Conservation (phyloP, 2,797 vertebrate genomes). For the Malurus leucopterus region DNA sequence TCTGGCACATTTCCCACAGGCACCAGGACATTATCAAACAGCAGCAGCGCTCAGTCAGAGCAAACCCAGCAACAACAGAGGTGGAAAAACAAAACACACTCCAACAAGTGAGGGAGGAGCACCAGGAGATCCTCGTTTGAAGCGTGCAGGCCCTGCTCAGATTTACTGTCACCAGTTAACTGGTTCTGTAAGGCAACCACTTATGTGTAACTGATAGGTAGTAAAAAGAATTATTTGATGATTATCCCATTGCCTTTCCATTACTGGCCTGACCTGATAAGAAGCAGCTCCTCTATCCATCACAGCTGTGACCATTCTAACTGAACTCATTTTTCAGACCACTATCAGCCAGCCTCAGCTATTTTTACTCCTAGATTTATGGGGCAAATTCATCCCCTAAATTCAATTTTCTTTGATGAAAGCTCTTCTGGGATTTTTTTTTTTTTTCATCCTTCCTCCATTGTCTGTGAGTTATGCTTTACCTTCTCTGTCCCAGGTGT, state of each 20-base stretch:
- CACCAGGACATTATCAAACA: not conserved
- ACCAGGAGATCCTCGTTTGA: not conserved
- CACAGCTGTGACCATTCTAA: constrained; percentile 37
- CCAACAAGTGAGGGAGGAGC: not conserved
- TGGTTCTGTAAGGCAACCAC: constrained; percentile 50
- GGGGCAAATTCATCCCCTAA: constrained; percentile 52
- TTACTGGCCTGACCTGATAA: constrained; percentile 63
- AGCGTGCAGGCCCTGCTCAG: not conserved
- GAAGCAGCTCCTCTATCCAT: constrained; percentile 54
- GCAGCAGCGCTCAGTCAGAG: not conserved
- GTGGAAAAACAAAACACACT: not conserved
- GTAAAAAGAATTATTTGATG: constrained; percentile 63
- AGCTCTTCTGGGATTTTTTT: constrained; percentile 20
- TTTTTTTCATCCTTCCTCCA: constrained; percentile 9
- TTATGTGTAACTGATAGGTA: constrained; percentile 58
- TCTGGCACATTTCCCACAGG: not conserved
- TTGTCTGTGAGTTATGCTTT: constrained; percentile 50
- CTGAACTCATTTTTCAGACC: constrained; percentile 62
- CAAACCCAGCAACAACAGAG: not conserved
- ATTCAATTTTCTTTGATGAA: constrained; percentile 66
- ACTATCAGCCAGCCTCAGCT: constrained; percentile 55
- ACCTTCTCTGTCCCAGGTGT: constrained; percentile 12
- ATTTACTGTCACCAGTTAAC: constrained; percentile 50
- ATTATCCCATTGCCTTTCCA: constrained; percentile 64
- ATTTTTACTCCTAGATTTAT: constrained; percentile 69